Percentiles rank a stretch among this genome's conserved stretches.
Conservation (phyloP, 2,113 vertebrate genomes). For the Helogale parvula region DNA sequence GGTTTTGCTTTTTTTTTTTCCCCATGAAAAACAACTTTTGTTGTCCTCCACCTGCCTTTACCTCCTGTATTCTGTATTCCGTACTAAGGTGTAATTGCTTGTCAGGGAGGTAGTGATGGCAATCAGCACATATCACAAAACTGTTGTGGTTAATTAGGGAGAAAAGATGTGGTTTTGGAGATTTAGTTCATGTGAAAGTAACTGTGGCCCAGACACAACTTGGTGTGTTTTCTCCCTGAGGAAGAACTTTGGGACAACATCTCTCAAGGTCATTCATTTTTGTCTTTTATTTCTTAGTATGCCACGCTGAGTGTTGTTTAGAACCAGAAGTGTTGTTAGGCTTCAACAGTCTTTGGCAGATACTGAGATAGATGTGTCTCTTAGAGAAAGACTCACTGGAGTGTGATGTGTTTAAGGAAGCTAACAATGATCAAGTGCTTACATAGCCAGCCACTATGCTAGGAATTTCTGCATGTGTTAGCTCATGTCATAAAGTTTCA, state of each 20-base stretch:
- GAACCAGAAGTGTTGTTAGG: slow-evolving; percentile 59
- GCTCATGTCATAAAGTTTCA: not conserved
- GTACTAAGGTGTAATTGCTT: not conserved
- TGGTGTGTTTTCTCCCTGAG: not conserved
- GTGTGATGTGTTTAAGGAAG: slow-evolving; percentile 29
- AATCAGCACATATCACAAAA: not conserved
- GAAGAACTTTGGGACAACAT: not conserved
- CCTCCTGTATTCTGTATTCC: not conserved
- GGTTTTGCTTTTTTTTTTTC: not conserved
- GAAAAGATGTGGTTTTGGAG: not conserved
- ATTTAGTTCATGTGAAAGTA: slow-evolving; percentile 19
- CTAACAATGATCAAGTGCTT: slow-evolving; percentile 31
- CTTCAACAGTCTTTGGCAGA: slow-evolving; percentile 30
- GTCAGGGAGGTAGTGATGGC: not conserved
- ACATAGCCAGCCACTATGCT: slow-evolving; percentile 5
- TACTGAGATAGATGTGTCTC: slow-evolving; percentile 21
- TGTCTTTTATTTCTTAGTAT: not conserved
- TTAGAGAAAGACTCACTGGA: slow-evolving; percentile 32
- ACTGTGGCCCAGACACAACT: not conserved
- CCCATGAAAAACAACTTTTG: not conserved
- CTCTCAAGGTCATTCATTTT: slow-evolving; percentile 22
- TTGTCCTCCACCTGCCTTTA: not conserved
- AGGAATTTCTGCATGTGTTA: slow-evolving; percentile 19
- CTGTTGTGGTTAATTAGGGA: slow-evolving; percentile 14
- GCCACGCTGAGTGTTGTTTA: not conserved